Evolutionary conservation across 1,140 invertebrate genomes (phyloP), one percentile per base, ranked within the genome.

Genomic region (Maniola jurtina): DNA sequence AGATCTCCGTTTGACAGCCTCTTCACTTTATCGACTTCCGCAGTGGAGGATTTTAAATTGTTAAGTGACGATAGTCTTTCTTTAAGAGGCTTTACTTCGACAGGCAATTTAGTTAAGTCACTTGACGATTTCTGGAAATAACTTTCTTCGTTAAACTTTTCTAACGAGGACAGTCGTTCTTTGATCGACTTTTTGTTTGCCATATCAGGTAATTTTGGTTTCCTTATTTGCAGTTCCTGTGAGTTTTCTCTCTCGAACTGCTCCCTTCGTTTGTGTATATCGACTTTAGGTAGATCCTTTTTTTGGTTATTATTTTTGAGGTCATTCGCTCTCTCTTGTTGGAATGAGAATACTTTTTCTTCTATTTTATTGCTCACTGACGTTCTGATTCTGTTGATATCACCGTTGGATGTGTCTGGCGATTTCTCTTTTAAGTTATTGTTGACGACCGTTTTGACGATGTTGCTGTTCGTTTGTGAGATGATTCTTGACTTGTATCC

Each of bases 221-320:
- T 92, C 57, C 77, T 92, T 63, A 81, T 84, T 76, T 84, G 89
- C 14, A 80, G 65, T 79, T 91, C 92, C 76, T 84, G 92, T 57
- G 85, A 91, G 71, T 81, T 91, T 79, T 93, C 89, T 71, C 93
- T 94, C 83, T 97, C 96, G 75, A 97, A 97, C 50, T 97, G 93
- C 82, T 96, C 95, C 71, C 95, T 94, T 72, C 96, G 92, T 84
- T 96, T 96, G 55, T 94, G 92, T 67, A 97, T 95, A 80, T 97
- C 94, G 6, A 97, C 94, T 90, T 96, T 96, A 7, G 95, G 94
- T 48, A 95, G 83, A 70, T 92, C 90, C 70, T 94, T 93, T 65
- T 92, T 93, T 63, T 88, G 90, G 62, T 87, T 89, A 61, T 85
- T 86, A 71, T 84, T 82, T 74, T 84, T 88, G 34, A 73, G 64